phyloP scores from a whole-genome alignment of 2,113 vertebrate species.

The Axis porcinus region DNA sequence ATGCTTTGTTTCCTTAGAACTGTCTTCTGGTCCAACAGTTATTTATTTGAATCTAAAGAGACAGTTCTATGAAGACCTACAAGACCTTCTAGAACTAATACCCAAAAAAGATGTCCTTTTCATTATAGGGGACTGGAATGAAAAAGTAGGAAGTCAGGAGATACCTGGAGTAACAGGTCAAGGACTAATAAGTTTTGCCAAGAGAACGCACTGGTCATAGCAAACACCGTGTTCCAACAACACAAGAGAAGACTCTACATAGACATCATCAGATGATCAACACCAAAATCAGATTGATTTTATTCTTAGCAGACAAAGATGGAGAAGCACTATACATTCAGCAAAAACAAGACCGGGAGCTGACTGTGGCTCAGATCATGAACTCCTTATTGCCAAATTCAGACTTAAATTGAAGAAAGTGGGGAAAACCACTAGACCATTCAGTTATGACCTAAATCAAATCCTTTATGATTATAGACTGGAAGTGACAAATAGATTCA shows the following conservation, averaged over 20 bases:
- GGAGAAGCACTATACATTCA: neutral
- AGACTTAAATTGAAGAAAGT: neutral
- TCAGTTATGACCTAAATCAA: neutral
- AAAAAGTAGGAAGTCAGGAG: neutral
- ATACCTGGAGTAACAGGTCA: neutral
- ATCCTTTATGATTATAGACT: neutral
- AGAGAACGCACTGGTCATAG: neutral
- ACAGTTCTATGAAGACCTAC: neutral
- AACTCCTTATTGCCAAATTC: neutral
- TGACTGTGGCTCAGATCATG: neutral
- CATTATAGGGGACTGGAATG: neutral
- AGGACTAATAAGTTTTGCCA: neutral
- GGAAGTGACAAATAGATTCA: neutral
- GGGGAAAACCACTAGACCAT: neutral
- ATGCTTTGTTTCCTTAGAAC: neutral
- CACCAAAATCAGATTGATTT: neutral
- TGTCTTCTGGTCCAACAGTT: neutral
- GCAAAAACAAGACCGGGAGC: accelerated
- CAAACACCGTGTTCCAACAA: neutral
- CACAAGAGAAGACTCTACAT: neutral
- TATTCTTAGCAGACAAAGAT: neutral
- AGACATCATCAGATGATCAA: neutral
- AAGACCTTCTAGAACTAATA: neutral
- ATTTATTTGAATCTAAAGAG: neutral
- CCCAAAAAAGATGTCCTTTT: neutral